Conservation (phyloP, 2,797 vertebrate genomes). For the Phaenicophaeus curvirostris region DNA sequence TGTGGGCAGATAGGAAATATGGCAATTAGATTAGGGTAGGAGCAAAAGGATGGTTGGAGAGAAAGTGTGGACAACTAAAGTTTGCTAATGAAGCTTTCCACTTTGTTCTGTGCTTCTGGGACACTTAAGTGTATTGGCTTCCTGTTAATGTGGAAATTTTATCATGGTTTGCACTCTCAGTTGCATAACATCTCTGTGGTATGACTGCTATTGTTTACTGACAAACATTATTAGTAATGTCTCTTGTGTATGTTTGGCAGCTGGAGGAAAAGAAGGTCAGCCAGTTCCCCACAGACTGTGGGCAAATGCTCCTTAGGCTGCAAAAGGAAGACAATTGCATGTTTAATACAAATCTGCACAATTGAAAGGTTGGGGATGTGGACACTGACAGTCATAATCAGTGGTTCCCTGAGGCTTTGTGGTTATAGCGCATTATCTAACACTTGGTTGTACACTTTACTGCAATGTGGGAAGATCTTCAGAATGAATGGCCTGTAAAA, state of each 20-base stretch:
- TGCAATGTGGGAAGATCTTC: background rate
- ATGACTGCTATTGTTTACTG: background rate
- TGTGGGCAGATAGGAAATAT: background rate
- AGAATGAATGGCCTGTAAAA: background rate
- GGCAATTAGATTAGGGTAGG: background rate
- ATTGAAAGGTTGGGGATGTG: background rate
- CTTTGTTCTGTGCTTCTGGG: background rate
- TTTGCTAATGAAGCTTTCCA: background rate
- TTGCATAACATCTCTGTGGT: background rate
- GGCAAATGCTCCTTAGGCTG: background rate
- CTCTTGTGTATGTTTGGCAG: background rate
- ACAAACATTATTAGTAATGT: background rate
- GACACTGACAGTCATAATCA: background rate
- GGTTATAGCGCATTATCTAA: background rate
- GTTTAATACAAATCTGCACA: background rate
- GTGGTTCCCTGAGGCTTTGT: background rate
- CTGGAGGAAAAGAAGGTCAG: conserved; percentile 6
- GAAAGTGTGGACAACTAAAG: background rate
- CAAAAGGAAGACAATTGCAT: background rate
- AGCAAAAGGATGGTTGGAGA: background rate
- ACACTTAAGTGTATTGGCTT: background rate
- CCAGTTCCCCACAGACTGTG: background rate
- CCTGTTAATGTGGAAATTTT: background rate
- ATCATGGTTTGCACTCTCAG: background rate
- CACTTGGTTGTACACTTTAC: background rate